A percentile compares a stretch with the other conserved stretches of the same genome.
These are phyloP conservation scores for Meteorus cinctellus DNA, from an alignment of 2,888 invertebrate species.

Conservation along the genomic window DNA sequence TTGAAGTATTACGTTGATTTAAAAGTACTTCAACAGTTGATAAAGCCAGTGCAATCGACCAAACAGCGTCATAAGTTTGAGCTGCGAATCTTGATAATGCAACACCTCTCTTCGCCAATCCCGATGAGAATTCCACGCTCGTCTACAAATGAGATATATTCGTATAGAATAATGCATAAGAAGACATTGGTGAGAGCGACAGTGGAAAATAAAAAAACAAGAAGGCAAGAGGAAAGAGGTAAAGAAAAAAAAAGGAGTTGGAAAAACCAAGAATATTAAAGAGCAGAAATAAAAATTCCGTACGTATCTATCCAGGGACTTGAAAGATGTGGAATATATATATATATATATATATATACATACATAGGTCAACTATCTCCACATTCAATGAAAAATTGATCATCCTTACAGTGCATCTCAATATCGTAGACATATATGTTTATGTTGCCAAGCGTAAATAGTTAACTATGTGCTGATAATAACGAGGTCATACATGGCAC, in stretches of 20 bases:
- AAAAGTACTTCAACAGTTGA: constrained; percentile 79
- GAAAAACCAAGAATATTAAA: neutral
- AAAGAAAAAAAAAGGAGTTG: neutral
- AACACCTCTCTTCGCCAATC: constrained; percentile 76
- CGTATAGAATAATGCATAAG: constrained; percentile 1
- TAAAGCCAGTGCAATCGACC: constrained; percentile 89
- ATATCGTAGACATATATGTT: neutral
- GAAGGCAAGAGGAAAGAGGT: neutral
- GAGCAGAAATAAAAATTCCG: constrained; percentile 9
- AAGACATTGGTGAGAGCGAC: neutral
- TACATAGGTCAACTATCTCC: no score
- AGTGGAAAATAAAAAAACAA: neutral
- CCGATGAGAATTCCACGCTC: constrained; percentile 78
- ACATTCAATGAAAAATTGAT: constrained; percentile 16
- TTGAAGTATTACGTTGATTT: constrained; percentile 71
- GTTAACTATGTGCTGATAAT: constrained; percentile 5
- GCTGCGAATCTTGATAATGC: constrained; percentile 82
- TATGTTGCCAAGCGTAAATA: neutral
- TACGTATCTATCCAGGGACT: neutral
- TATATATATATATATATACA: no score
- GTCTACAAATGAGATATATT: constrained; percentile 74
- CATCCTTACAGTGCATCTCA: constrained; percentile 9
- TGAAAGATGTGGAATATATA: neutral
- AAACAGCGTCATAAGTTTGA: constrained; percentile 92
- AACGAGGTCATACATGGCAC: constrained; percentile 10